These are phyloP conservation scores for Pelecanus crispus DNA, from an alignment of 2,113 vertebrate species.

Conservation along the genomic window DNA sequence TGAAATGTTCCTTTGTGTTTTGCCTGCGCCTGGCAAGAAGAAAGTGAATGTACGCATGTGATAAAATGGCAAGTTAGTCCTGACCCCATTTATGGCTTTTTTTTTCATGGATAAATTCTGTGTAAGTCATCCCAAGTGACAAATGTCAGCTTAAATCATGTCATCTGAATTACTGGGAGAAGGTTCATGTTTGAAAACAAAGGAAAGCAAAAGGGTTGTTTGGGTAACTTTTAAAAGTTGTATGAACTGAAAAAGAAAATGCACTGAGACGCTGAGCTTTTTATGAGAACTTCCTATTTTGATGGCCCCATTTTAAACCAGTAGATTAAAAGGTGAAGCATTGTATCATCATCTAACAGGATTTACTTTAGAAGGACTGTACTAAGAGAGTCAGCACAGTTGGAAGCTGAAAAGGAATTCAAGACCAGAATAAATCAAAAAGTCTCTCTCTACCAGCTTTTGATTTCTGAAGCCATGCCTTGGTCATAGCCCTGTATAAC, in stretches of 20 bases:
- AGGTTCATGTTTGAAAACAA: constrained; percentile 8
- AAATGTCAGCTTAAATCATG: constrained; percentile 36
- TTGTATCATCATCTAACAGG: not conserved
- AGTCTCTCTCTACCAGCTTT: not conserved
- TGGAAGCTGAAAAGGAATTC: not conserved
- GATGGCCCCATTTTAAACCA: not conserved
- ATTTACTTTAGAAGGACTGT: not conserved
- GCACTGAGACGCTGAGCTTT: not conserved
- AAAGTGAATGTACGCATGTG: not conserved
- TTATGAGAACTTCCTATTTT: not conserved
- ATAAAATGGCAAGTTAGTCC: constrained; percentile 2
- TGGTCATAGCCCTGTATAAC: not conserved
- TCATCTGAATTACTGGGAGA: constrained; percentile 19
- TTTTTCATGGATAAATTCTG: constrained; percentile 11
- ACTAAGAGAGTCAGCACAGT: not conserved
- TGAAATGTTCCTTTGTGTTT: constrained; percentile 45
- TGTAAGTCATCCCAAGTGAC: constrained; percentile 12
- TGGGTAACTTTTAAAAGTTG: not conserved
- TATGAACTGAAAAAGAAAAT: not conserved
- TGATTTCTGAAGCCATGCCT: not conserved
- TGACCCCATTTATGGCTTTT: not conserved
- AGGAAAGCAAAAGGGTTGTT: not conserved
- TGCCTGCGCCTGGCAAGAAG: not conserved
- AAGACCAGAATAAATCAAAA: not conserved
- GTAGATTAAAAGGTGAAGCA: not conserved